Conservation (phyloP, 2,888 invertebrate genomes). For the Plutella xylostella region DNA sequence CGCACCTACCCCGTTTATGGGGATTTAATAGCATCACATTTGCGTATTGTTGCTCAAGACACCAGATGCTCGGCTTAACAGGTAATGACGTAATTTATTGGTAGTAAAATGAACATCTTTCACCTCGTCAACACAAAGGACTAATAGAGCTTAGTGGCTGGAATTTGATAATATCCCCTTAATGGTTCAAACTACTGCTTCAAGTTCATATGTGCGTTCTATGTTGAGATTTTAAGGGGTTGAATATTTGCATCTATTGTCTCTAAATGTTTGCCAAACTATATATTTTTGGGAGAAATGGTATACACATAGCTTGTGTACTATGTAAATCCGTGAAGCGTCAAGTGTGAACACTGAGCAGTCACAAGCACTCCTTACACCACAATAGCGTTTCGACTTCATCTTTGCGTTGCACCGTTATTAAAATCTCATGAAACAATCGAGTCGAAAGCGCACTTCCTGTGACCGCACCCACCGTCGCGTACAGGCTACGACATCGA, state of each 20-base stretch:
- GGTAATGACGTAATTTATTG: constrained; percentile 64
- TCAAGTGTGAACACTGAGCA: no score
- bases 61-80: constrained; percentile 40
- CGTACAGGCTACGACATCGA: constrained; percentile 38
- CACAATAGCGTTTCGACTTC: constrained; percentile 55
- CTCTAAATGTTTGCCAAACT: no score
- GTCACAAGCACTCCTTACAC: background rate
- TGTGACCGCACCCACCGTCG: constrained; percentile 22
- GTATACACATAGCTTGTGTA: no score
- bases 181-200: no score
- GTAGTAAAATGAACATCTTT: constrained; percentile 33
- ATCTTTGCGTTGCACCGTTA: constrained; percentile 67
- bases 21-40: constrained; percentile 55
- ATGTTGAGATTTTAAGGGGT: no score
- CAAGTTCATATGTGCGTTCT: no score
- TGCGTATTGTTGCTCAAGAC: constrained; percentile 58
- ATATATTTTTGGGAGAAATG: no score
- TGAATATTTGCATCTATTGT: no score
- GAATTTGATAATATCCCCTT: background rate
- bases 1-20: constrained; percentile 42
- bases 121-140: constrained; percentile 7
- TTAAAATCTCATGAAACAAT: constrained; percentile 70
- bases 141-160: background rate
- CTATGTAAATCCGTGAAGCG: no score
- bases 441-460: constrained; percentile 67